Evolutionary conservation across 2,888 invertebrate species (phyloP), one percentile per base, ranked within the genome.

Genomic region (Macrosiphum euphorbiae): DNA sequence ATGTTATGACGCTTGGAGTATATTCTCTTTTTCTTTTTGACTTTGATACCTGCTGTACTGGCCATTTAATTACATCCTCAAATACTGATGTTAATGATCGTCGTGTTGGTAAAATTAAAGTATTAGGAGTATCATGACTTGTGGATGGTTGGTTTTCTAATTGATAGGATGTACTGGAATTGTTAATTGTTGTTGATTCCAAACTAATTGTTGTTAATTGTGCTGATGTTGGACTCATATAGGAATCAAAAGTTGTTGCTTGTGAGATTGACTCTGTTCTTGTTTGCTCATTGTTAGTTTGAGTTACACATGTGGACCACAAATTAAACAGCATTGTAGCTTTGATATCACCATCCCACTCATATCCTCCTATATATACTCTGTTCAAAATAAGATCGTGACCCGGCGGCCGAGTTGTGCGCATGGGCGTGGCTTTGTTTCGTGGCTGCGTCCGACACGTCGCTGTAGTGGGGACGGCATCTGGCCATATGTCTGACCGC

Each of bases 261-360:
- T 61, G 28, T 61, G 61, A 28, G 28, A 3, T 61, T 28, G 26
- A 28, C 28, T 61, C 61, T 61, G 28, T 61, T 8, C 61, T 61
- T 28, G 28, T 61, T 61, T 61, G 28, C 28, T 61, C 61, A 61
- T 61, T 61, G 28, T 61, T 61, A 61, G 28, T 61, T 61, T 28
- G 28, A 61, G 26, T 61, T 61, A 61, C 61, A 28, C 26, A 28
- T 61, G 26, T 61, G 28, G 61, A 91, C 91, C 91, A 91, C 7
- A 91, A 3, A 20, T 67, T 35, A 91, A 26, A 91, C 41, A 91
- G 47, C 91, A 91, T 91, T 78, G 44, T 61, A 24, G 91, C 78
- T 16, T 91, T 78, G 11, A n/a, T 67, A 26, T 61, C 44, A 28
- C 44, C 91, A 35, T 91, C 91, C 91, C 91, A 91, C 16, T 41